phyloP scores from a whole-genome alignment of 2,113 vertebrate genomes.

The Callocephalon fimbriatum region DNA sequence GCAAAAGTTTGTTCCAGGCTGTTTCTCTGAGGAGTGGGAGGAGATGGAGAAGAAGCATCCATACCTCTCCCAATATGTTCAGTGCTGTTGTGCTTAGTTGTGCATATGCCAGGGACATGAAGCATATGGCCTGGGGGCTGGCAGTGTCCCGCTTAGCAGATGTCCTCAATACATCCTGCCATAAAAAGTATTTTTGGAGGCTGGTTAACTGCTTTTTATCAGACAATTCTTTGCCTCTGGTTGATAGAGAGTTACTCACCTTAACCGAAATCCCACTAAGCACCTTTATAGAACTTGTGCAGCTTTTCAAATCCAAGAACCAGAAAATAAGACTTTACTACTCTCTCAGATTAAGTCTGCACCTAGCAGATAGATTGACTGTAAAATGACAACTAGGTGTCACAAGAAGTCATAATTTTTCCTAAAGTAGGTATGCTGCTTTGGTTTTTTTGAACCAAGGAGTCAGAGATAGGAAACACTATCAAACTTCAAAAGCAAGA shows the following conservation, averaged over 20 bases:
- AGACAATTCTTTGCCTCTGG: slow-evolving; percentile 59
- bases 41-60: not conserved
- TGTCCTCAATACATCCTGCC: slow-evolving; percentile 73
- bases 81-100: slow-evolving; percentile 48
- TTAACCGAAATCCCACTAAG: slow-evolving; percentile 54
- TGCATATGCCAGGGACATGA: slow-evolving; percentile 68
- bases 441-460: not conserved
- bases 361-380: not conserved
- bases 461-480: not conserved
- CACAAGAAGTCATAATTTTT: not conserved
- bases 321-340: not conserved
- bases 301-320: slow-evolving; percentile 33
- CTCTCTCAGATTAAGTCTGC: not conserved
- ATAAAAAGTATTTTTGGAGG: slow-evolving; percentile 59
- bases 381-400: not conserved
- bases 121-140: slow-evolving; percentile 76
- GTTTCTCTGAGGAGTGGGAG: slow-evolving; percentile 43
- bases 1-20: slow-evolving; percentile 52
- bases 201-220: slow-evolving; percentile 71
- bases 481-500: not conserved
- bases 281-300: slow-evolving; percentile 34
- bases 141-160: slow-evolving; percentile 72
- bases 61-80: slow-evolving; percentile 74
- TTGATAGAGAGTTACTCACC: slow-evolving; percentile 64
- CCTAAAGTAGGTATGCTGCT: not conserved